These are phyloP conservation scores for Trypoxylus dichotomus DNA, from an alignment of 1,140 invertebrate genomes.

Conservation along the genomic window DNA sequence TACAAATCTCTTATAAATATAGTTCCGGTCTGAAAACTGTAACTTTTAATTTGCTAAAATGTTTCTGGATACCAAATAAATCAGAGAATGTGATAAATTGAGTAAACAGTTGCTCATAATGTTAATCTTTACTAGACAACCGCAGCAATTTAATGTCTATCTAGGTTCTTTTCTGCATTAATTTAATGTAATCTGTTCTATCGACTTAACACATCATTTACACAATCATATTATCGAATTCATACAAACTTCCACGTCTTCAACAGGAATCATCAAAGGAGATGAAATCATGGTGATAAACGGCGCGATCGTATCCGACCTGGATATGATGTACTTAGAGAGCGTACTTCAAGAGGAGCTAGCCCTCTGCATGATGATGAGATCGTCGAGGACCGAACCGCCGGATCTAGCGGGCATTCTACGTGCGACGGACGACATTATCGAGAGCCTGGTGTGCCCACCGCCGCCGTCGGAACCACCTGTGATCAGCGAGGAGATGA, in stretches of 20 bases:
- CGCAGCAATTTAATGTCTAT: too few relatives aligned
- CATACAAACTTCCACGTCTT: not conserved
- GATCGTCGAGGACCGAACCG: slow-evolving; percentile 92
- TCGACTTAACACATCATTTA: too few relatives aligned
- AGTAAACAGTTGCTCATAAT: too few relatives aligned
- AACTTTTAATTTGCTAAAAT: too few relatives aligned
- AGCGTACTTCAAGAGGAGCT: slow-evolving; percentile 93
- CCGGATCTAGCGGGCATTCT: slow-evolving; percentile 83
- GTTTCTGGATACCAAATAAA: too few relatives aligned
- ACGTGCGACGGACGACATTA: slow-evolving; percentile 87
- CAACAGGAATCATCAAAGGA: slow-evolving; percentile 87
- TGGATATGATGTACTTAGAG: slow-evolving; percentile 99
- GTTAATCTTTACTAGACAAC: too few relatives aligned
- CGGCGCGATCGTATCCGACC: slow-evolving; percentile 93
- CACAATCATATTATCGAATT: too few relatives aligned
- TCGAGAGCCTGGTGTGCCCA: slow-evolving; percentile 92
- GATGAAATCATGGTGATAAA: slow-evolving; percentile 99
- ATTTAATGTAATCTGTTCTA: too few relatives aligned
- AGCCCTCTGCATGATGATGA: slow-evolving; percentile 96
- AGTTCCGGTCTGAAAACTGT: too few relatives aligned
- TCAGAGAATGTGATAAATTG: too few relatives aligned
- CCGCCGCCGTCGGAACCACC: slow-evolving; percentile 91
- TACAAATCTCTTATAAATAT: too few relatives aligned
- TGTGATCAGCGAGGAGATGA: slow-evolving; percentile 93
- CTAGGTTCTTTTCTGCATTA: too few relatives aligned